Conservation (phyloP, 2,888 invertebrate genomes). For the Julus scanicus region DNA sequence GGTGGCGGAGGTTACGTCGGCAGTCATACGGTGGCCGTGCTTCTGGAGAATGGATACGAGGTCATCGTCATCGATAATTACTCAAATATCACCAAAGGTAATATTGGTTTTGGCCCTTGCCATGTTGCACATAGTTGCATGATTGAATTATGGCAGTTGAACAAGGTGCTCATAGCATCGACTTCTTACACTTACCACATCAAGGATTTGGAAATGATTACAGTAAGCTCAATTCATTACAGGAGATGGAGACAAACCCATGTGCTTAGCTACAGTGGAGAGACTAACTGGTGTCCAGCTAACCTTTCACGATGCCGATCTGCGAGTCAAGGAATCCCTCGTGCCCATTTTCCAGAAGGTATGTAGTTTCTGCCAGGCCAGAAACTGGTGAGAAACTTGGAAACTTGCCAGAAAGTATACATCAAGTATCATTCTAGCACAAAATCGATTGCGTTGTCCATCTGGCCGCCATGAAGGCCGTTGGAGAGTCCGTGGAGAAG, state of each 20-base stretch:
- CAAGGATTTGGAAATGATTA: too few relatives aligned
- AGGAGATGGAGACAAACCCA: slow-evolving; percentile 71
- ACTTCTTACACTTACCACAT: too few relatives aligned
- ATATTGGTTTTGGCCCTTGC: too few relatives aligned
- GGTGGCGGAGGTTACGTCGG: slow-evolving; percentile 44
- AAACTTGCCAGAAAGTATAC: too few relatives aligned
- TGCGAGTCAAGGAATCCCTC: slow-evolving; percentile 75
- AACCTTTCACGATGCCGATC: slow-evolving; percentile 78
- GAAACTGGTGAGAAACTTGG: too few relatives aligned
- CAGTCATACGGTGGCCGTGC: not conserved
- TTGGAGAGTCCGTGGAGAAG: slow-evolving; percentile 88
- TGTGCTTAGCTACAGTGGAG: slow-evolving; percentile 81
- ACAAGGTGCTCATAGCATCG: too few relatives aligned
- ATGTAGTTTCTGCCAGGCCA: slow-evolving; percentile 61
- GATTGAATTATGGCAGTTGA: too few relatives aligned
- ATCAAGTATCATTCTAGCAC: slow-evolving; percentile 72
- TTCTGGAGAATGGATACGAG: slow-evolving; percentile 2
- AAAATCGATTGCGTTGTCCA: slow-evolving; percentile 88
- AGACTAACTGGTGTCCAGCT: slow-evolving; percentile 78
- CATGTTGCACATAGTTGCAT: too few relatives aligned
- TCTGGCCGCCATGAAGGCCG: slow-evolving; percentile 94
- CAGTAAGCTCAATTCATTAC: too few relatives aligned
- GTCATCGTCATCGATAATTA: slow-evolving; percentile 29
- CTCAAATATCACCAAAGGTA: slow-evolving; percentile 1
- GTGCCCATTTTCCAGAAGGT: slow-evolving; percentile 79